Base-by-base conservation (phyloP, 2,888 invertebrate species). In the Ormyrus rosae region DNA sequence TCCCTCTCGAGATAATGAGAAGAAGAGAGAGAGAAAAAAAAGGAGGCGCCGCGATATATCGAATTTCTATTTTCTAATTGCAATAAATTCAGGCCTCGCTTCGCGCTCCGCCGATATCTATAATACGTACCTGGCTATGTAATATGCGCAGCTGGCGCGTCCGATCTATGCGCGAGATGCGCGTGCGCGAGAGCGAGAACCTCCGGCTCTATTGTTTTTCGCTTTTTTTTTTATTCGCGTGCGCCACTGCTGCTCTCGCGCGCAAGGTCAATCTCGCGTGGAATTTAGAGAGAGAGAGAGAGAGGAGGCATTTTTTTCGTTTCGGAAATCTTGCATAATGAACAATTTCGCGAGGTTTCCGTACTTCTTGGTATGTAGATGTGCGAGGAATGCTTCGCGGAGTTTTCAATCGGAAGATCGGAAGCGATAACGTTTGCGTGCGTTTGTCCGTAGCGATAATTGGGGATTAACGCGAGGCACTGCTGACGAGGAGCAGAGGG, bases 191-290 rank as follows among this genome's bases (percentile, higher is more conserved):
- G 45, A 64, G 51, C 50, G 34, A 34, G 53, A 58, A n/a, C 11
- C 50, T 53, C 34, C 8, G 63, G 53, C 73, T 74, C 79, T 60
- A 79, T 79, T 79, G 79, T 79, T 79, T 79, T 79, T 74, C 67
- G 60, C 50, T 2, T 55, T 61, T 67, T 71, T 78, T 72, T 72
- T 19, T 71, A 45, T 51, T 60, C 58, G 64, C 65, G 13, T 71
- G 71, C 55, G 34, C 45, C 34, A 34, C 34, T 34, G 0, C 34
- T 34, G 34, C 34, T 13, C 63, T 11, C 63, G n/a, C 45, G 61
- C 67, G 60, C 73, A 80, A 76, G 80, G 80, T 80, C 80, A 76
- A 68, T 80, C 71, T 72, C 67, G 71, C 56, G 58, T 19, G 80
- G 80, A 80, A 80, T 80, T 80, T 80, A 50, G 67, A 60, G 50